A percentile compares a stretch with the other conserved stretches of the same genome.
These are phyloP conservation scores for Oncorhynchus mykiss DNA, from an alignment of 2,113 vertebrate species.

Conservation along the genomic window DNA sequence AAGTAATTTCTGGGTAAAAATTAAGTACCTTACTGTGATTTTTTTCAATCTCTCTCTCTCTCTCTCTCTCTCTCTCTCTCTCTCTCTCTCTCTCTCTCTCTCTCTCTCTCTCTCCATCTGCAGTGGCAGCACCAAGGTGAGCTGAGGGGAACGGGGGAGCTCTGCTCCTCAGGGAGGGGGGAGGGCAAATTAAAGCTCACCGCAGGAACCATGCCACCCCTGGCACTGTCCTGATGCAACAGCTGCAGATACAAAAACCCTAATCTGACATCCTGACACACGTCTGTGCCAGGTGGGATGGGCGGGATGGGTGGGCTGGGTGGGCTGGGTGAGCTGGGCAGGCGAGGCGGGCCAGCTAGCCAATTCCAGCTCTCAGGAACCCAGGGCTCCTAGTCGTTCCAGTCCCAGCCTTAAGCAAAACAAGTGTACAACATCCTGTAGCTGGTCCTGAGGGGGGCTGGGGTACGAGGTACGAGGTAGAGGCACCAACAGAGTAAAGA, in stretches of 20 bases:
- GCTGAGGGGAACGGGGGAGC: conserved; percentile 15
- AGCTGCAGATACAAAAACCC: conserved; percentile 84
- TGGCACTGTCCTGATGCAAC: conserved; percentile 80
- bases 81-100: too few relatives aligned
- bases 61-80: too few relatives aligned
- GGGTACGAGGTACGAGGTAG: neutral
- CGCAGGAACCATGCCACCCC: conserved; percentile 74
- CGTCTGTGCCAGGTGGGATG: conserved; percentile 56
- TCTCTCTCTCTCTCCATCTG: too few relatives aligned
- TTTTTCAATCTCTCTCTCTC: too few relatives aligned
- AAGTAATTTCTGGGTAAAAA: too few relatives aligned
- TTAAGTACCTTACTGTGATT: too few relatives aligned
- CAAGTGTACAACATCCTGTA: conserved; percentile 88
- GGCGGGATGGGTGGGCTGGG: neutral
- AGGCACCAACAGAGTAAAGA: neutral
- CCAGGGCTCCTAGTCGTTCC: conserved; percentile 54
- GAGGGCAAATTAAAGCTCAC: conserved; percentile 74
- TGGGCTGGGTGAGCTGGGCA: conserved; percentile 36
- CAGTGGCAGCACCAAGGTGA: too few relatives aligned
- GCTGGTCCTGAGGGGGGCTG: conserved; percentile 74
- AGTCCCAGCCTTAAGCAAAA: conserved; percentile 84
- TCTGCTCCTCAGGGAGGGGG: conserved; percentile 48
- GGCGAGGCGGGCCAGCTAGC: conserved; percentile 51
- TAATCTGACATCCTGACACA: conserved; percentile 71
- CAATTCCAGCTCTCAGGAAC: conserved; percentile 68